Base-by-base conservation (phyloP, 30 jellyfish, hydroid and myxozoan species). In the Catostylus mosaicus region DNA sequence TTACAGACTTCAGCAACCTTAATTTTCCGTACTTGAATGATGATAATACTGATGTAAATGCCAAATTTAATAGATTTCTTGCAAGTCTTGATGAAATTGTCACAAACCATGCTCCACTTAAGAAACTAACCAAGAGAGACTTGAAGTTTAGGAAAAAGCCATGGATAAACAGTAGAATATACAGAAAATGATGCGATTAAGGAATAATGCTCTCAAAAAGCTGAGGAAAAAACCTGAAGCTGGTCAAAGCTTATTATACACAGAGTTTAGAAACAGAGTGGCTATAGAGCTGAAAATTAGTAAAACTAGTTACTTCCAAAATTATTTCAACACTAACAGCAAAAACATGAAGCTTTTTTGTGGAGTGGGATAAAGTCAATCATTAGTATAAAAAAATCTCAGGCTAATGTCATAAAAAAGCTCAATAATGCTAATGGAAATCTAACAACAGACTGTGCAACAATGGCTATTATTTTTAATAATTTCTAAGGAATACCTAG, bases 141-240 rank as follows among this genome's bases (percentile, higher is more conserved):
- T n/a, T 47, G 16, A 47, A 73, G 19, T 73, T 43, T 12, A 22
- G 31, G 31, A 70, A 70, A n/a, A 70, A 70, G 36, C 83, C 36
- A 70, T 70, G 83, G 83, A 70, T 31, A 70, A 70, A 60, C n/a
- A n/a, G n/a, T n/a, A n/a, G n/a, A n/a, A n/a, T n/a, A n/a, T n/a
- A n/a, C n/a, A n/a, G n/a, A n/a, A n/a, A n/a, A 65, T 30, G 78
- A 65, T 65, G 54, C 64, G 82, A 7, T 73, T 69, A 30, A 8
- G 82, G 66, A 80, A 52, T 38, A 30, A 73, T 2, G 24, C 50
- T 3, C 77, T 73, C 22, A 73, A 73, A 33, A 52, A 73, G 9
- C 85, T 73, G n/a, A 73, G 54, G 85, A 73, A 73, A 46, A 73
- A 73, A 23, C 73, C 65, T 73, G 85, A 73, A 10, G 37, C 77